Conservation (phyloP, 2,888 invertebrate genomes). For the Heliconius sara region DNA sequence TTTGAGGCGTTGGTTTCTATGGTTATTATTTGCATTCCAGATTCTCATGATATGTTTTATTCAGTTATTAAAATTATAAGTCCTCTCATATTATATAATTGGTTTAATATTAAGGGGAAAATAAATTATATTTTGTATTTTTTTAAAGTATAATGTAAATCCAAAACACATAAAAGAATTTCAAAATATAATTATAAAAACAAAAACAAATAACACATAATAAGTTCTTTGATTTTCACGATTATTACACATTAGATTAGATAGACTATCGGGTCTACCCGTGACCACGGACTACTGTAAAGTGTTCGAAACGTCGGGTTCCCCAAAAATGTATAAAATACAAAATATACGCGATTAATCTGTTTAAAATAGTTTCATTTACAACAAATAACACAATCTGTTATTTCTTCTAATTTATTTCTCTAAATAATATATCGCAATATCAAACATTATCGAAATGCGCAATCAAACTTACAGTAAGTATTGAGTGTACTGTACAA, state of each 20-base stretch:
- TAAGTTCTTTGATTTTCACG: too few species aligned
- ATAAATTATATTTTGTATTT: not conserved
- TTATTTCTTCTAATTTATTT: not conserved
- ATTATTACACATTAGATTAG: too few species aligned
- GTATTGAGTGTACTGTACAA: constrained; percentile 10
- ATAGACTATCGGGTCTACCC: too few species aligned
- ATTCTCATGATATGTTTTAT: not conserved
- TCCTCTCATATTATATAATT: not conserved
- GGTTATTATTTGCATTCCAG: not conserved
- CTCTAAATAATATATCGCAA: not conserved
- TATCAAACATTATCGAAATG: constrained; percentile 15
- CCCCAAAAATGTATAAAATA: too few species aligned
- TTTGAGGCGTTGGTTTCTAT: constrained; percentile 55
- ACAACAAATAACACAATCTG: not conserved
- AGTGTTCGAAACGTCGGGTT: too few species aligned
- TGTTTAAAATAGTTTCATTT: too few species aligned
- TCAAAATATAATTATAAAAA: not conserved
- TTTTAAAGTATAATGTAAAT: not conserved
- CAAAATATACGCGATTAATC: too few species aligned
- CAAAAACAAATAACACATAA: not conserved
- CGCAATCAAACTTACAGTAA: constrained; percentile 20
- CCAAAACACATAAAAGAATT: not conserved
- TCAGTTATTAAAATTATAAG: not conserved
- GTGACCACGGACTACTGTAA: too few species aligned
- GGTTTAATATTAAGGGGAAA: not conserved